Evolutionary conservation across 2,113 vertebrate species (phyloP), one percentile per base, ranked within the genome.

Genomic region (Sapajus apella): DNA sequence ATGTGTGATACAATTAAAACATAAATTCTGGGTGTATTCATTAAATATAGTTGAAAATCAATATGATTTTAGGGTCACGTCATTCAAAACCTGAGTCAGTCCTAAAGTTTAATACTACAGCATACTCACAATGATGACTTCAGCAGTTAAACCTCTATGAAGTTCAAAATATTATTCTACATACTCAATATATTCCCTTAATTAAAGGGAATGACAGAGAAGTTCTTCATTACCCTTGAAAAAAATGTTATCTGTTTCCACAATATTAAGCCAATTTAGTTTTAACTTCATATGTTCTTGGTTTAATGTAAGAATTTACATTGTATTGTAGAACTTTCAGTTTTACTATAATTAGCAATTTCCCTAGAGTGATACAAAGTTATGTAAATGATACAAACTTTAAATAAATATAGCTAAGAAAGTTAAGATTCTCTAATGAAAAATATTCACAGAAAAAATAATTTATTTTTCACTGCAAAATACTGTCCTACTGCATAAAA

Each of bases 1-100:
- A 97, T 97, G 96, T 98, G 91, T 98, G 92, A 96, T 97, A 91
- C 43, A 98, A 98, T 98, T 98, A 98, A 98, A 90, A 68, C 97
- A 95, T 97, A 92, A 94, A 97, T 96, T 98, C 92, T 97, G 73
- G 97, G 80, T 88, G n/a, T 98, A 92, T 95, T 98, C 90, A 98
- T 98, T 98, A 98, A 97, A 93, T 23, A 90, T 14, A 97, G 97
- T 96, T 0, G 0, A 97, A 98, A 97, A 96, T 90, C 97, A 96
- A 92, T 95, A 70, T 92, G 50, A 97, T 92, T 97, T 97, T 95
- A 97, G 93, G 84, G 95, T 98, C 95, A 98, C 97, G 97, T 97
- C 88, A 61, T 98, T 98, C 72, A 68, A 97, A 85, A 97, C 64
- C 52, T 93, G 89, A 97, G 58, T 98, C 96, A 95, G 77, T 75